Evolutionary conservation across 2,888 invertebrate species (phyloP).

Genomic region (Caenorhabditis panamensis): DNA sequence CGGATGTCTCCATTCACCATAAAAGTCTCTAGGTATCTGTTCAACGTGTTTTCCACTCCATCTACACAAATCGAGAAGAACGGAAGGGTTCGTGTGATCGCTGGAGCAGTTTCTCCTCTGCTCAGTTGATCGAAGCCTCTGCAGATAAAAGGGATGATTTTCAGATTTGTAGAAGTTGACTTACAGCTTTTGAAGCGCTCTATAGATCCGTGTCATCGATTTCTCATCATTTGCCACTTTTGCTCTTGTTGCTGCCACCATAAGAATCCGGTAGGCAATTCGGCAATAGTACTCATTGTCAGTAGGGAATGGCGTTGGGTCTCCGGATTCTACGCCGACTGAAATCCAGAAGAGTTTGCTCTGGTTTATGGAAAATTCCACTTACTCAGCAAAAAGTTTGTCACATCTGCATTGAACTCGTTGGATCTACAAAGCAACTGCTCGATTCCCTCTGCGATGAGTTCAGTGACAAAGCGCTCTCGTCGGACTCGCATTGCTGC

Average conservation of each 20-base stretch:
- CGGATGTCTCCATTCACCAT: conserved; percentile 6
- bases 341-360: neutral
- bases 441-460: conserved; percentile 39
- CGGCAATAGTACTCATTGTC: conserved; percentile 48
- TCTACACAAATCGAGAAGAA: conserved; percentile 49
- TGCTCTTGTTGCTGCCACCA: conserved; percentile 43
- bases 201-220: conserved; percentile 33
- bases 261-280: conserved; percentile 32
- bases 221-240: conserved; percentile 39
- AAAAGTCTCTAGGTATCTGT: conserved; percentile 14
- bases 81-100: conserved; percentile 32
- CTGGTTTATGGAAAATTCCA: neutral
- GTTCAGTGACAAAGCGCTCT: conserved; percentile 40
- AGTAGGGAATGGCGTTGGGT: conserved; percentile 35
- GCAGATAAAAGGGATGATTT: conserved; percentile 1
- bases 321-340: conserved; percentile 32
- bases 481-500: conserved; percentile 27
- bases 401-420: conserved; percentile 44
- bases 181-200: conserved; percentile 37
- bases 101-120: conserved; percentile 31
- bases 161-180: neutral
- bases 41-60: conserved; percentile 35
- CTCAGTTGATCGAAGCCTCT: conserved; percentile 45
- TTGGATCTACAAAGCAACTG: conserved; percentile 44
- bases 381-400: conserved; percentile 18